These are phyloP conservation scores for Ariolimax columbianus DNA, from an alignment of 2,888 invertebrate species.

Conservation along the genomic window DNA sequence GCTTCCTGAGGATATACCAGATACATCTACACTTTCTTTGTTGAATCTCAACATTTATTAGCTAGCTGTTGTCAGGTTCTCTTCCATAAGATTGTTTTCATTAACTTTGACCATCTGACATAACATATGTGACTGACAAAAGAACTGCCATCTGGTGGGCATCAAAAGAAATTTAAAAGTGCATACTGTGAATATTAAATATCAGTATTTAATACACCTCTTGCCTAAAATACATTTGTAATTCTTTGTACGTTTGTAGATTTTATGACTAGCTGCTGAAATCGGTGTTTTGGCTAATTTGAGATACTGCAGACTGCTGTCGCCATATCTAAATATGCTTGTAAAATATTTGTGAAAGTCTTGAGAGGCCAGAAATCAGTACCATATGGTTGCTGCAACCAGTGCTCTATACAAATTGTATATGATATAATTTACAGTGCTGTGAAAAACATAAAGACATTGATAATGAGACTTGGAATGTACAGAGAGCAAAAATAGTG, in stretches of 20 bases:
- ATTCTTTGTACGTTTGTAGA: neutral
- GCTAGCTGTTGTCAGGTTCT: too few species aligned
- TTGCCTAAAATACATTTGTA: neutral
- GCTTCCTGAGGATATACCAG: too few species aligned
- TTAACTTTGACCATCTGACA: too few species aligned
- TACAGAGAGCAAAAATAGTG: neutral
- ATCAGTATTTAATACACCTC: neutral
- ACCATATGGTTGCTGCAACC: neutral
- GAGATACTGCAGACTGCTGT: neutral
- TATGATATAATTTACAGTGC: neutral
- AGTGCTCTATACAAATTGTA: neutral
- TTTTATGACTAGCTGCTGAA: slow-evolving; percentile 7
- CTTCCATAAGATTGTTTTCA: too few species aligned
- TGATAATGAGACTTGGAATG: neutral
- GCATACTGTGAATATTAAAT: too few species aligned
- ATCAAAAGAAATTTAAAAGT: too few species aligned
- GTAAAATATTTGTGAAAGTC: neutral
- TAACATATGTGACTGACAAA: too few species aligned
- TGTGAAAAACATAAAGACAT: neutral
- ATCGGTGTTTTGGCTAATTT: neutral
- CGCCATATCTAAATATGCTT: neutral
- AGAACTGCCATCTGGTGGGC: too few species aligned
- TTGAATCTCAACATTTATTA: too few species aligned
- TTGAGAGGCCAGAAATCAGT: neutral
- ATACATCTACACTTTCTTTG: too few species aligned